Conservation (phyloP, 2,113 vertebrate genomes). For the Plecotus auritus region DNA sequence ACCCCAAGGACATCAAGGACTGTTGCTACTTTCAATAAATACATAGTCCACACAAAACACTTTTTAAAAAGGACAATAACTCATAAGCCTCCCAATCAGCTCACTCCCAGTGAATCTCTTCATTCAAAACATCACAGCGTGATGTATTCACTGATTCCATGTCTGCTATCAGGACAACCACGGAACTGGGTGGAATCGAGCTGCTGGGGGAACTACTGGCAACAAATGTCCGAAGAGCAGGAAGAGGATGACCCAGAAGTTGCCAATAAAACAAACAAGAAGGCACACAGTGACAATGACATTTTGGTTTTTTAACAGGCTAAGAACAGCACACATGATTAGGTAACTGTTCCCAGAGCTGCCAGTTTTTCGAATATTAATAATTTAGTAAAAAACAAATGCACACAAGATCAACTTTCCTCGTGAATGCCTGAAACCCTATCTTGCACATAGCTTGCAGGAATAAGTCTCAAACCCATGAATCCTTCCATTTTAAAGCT, state of each 20-base stretch:
- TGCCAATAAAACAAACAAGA: neutral
- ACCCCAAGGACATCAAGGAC: neutral
- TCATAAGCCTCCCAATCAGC: neutral
- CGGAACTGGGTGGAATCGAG: neutral
- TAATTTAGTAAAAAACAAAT: neutral
- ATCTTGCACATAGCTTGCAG: neutral
- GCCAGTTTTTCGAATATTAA: neutral
- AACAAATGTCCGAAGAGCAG: neutral
- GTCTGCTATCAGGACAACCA: neutral
- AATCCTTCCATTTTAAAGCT: neutral
- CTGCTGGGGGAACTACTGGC: neutral
- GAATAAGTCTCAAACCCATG: neutral
- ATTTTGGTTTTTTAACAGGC: neutral
- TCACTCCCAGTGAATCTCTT: neutral
- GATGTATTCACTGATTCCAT: neutral
- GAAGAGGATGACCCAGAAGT: neutral
- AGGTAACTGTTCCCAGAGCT: neutral
- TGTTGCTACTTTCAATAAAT: neutral
- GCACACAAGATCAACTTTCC: neutral
- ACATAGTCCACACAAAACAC: neutral
- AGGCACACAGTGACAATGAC: neutral
- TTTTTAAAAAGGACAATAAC: neutral
- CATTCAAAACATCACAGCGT: neutral
- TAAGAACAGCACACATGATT: neutral
- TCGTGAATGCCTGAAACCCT: neutral